A percentile compares a stretch with the other conserved stretches of the same genome.
Evolutionary conservation across 2,113 vertebrate species (phyloP).

Genomic region (Rhineura floridana): DNA sequence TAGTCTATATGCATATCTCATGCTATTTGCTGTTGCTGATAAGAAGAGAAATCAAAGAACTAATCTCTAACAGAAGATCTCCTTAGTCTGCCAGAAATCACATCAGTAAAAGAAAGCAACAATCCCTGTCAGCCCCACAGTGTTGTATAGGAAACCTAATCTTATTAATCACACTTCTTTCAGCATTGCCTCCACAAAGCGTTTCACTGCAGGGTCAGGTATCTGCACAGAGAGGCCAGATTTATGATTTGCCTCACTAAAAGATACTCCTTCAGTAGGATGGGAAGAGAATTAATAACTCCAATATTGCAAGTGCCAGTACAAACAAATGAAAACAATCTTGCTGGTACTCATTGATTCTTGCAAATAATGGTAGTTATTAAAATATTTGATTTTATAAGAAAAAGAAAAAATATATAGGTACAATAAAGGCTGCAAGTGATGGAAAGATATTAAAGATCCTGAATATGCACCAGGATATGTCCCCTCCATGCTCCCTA

Average conservation of each 20-base stretch:
- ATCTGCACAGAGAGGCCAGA: slow-evolving; percentile 8
- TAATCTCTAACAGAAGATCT: neutral
- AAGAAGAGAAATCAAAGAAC: neutral
- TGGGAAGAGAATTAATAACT: neutral
- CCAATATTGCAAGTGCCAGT: slow-evolving; percentile 30
- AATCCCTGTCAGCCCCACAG: neutral
- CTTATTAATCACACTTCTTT: neutral
- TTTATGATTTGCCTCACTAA: slow-evolving; percentile 6
- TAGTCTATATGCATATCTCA: neutral
- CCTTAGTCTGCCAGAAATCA: neutral
- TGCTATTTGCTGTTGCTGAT: neutral
- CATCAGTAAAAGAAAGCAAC: slow-evolving; percentile 23
- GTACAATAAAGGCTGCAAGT: neutral
- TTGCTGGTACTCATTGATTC: neutral
- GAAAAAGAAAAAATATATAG: neutral
- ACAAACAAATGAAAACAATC: neutral
- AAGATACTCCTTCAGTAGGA: slow-evolving; percentile 21
- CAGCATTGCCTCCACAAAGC: slow-evolving; percentile 6
- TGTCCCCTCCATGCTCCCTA: neutral
- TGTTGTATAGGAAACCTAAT: neutral
- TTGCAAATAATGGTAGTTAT: neutral
- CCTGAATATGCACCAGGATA: neutral
- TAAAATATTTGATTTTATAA: neutral
- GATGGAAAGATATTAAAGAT: neutral
- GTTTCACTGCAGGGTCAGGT: neutral